Base-by-base conservation (phyloP, 2,113 vertebrate genomes). In the Alouatta palliata region DNA sequence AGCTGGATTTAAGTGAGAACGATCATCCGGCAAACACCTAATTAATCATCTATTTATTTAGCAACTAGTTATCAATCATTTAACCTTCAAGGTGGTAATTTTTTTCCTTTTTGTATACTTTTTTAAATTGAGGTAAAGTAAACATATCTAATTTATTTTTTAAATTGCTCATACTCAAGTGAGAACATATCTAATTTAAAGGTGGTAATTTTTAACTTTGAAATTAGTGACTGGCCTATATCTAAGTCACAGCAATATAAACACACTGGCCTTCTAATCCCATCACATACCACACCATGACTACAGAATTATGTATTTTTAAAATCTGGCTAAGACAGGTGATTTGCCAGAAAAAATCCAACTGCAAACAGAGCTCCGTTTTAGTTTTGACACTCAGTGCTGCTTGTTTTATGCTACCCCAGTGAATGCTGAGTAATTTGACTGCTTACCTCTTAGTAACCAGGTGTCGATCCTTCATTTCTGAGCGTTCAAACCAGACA, bases 401-500 rank as follows among this genome's bases (percentile, higher is more conserved):
- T 11, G 32, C 21, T 87, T 37, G 20, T 92, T 93, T 95, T 32
- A 71, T 47, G 23, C 12, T 21, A 71, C 20, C 3, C 58, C 32
- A 45, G 35, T 0, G 2, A 61, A 80, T 17, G 56, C 19, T 8
- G 13, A 49, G 45, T 52, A 47, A 94, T 64, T 89, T 47, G 10
- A 90, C 1, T n/a, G 80, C 49, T 97, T 98, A 99, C 99, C 99
- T 99, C 98, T 98, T 99, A 66, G 99, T 99, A 97, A 99, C 99
- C 20, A 99, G 98, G 71, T 99, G 99, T 68, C 99, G 99, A 96
- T 99, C 99, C 95, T 99, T 99, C 94, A 99, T 99, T 98, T 99
- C 99, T 0, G 99, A 99, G 93, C 99, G 99, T 97, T 99, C 99
- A 91, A 99, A 99, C 99, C 99, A 99, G 54, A 99, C 98, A 2